Conservation (phyloP, 2,888 invertebrate genomes). For the Drosophila kanekoi region DNA sequence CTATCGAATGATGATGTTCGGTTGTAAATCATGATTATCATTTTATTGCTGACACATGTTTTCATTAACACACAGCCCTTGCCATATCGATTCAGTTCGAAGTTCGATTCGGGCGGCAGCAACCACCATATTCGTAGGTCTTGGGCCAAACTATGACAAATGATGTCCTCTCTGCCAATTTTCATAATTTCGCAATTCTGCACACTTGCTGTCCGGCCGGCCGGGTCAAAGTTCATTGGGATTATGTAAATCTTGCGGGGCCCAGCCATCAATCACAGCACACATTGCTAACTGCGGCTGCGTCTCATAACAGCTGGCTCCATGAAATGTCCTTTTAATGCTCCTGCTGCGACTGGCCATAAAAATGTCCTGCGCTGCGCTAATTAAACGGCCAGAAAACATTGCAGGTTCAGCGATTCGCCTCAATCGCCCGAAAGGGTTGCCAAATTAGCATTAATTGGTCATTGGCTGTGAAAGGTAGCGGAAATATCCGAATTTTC, state of each 20-base stretch:
- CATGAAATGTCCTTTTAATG: constrained; percentile 31
- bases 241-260: constrained; percentile 65
- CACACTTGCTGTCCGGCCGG: constrained; percentile 61
- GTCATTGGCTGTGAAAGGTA: constrained; percentile 47
- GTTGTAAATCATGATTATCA: constrained; percentile 84
- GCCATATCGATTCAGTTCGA: constrained; percentile 1
- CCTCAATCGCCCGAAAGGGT: constrained; percentile 48
- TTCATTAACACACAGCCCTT: constrained; percentile 59
- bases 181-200: constrained; percentile 77
- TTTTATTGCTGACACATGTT: constrained; percentile 83
- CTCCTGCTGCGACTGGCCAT: constrained; percentile 11
- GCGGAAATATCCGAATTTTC: constrained; percentile 14
- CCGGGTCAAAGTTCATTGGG: constrained; percentile 63
- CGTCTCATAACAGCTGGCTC: constrained; percentile 42
- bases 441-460: constrained; percentile 75
- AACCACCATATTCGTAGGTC: constrained; percentile 8
- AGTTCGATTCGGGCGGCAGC: constrained; percentile 12
- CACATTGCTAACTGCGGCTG: constrained; percentile 23
- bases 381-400: constrained; percentile 60
- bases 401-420: constrained; percentile 54
- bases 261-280: constrained; percentile 64
- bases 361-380: constrained; percentile 60
- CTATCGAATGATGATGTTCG: constrained; percentile 38
- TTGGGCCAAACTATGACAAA: constrained; percentile 63
- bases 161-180: constrained; percentile 63